Evolutionary conservation across 2,797 vertebrate genomes (phyloP), one percentile per base, ranked within the genome.

Genomic region (Epinephelus coioides): DNA sequence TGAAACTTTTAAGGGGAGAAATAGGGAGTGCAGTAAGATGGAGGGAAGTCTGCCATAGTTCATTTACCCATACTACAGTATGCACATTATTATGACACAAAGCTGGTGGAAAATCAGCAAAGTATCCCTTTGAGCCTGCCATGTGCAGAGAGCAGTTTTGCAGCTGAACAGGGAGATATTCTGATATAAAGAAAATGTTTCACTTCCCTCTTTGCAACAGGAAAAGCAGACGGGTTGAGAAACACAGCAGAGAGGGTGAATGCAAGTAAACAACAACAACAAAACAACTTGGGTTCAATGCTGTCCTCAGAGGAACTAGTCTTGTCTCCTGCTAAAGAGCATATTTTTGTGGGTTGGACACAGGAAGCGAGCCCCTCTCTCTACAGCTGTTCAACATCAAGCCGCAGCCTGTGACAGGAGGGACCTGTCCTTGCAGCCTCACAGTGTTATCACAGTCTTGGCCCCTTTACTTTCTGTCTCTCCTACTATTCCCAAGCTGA

Each of bases 341-440:
- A 0, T 53, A 25, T 62, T 71, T 44, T 30, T 40, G 54, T 46
- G 23, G 51, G 61, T 57, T 23, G 69, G 60, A 71, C 46, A 85
- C 83, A 87, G 91, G 89, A 91, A 90, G 75, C 68, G 74, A 87
- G 73, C 40, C 65, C n/a, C n/a, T n/a, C 51, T 75, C 65, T 47
- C 23, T 66, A 75, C 93, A 94, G 91, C 92, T 94, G 93, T 69
- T 84, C 51, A 87, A 38, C 86, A 89, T 94, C 92, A 91, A 19
- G 13, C 75, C 3, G 64, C 73, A 66, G 87, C 84, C 73, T 60
- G 82, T 87, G 89, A 92, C 90, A 91, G 86, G 67, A 69, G 61
- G 59, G 87, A 83, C 90, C 72, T 61, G 86, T 88, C 84, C 84
- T 85, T 44, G 77, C 69, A 76, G 83, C 65, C 78, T 67, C 43